These are phyloP conservation scores for Phlogophora meticulosa DNA, from an alignment of 2,888 invertebrate genomes.

Conservation along the genomic window DNA sequence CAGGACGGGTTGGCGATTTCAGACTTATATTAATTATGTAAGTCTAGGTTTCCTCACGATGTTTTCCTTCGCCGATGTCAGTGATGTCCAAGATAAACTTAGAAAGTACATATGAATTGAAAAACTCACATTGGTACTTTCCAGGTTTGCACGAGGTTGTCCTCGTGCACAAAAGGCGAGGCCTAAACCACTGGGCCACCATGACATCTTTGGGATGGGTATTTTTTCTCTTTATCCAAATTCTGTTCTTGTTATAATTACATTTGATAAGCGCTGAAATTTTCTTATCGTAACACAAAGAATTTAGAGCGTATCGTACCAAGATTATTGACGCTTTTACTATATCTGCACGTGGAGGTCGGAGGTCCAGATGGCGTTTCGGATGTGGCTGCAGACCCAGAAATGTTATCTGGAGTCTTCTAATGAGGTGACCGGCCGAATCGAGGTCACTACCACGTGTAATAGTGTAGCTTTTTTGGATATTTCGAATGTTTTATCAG, in stretches of 20 bases:
- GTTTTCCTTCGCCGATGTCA: too few species aligned
- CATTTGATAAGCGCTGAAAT: constrained; percentile 3
- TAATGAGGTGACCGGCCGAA: constrained; percentile 22
- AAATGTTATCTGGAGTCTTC: constrained; percentile 21
- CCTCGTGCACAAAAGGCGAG: too few species aligned
- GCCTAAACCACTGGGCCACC: too few species aligned
- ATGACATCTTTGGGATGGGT: too few species aligned
- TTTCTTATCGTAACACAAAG: constrained; percentile 16
- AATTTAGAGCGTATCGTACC: constrained; percentile 29
- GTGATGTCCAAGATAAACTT: too few species aligned
- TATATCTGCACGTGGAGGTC: constrained; percentile 14
- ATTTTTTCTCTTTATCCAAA: background rate
- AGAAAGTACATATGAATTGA: too few species aligned
- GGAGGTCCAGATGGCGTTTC: constrained; percentile 18
- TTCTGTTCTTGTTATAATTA: background rate
- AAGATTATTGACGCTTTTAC: constrained; percentile 16
- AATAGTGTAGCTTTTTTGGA: background rate
- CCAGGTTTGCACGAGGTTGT: too few species aligned
- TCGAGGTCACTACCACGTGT: constrained; percentile 37
- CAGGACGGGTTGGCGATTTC: too few species aligned
- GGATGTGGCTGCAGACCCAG: constrained; percentile 14
- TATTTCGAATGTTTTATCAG: too few species aligned
- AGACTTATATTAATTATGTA: too few species aligned
- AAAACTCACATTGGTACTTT: too few species aligned
- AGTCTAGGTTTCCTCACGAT: too few species aligned